These are phyloP conservation scores for Eutolmus rufibarbis DNA, from an alignment of 2,888 invertebrate species.

Conservation along the genomic window DNA sequence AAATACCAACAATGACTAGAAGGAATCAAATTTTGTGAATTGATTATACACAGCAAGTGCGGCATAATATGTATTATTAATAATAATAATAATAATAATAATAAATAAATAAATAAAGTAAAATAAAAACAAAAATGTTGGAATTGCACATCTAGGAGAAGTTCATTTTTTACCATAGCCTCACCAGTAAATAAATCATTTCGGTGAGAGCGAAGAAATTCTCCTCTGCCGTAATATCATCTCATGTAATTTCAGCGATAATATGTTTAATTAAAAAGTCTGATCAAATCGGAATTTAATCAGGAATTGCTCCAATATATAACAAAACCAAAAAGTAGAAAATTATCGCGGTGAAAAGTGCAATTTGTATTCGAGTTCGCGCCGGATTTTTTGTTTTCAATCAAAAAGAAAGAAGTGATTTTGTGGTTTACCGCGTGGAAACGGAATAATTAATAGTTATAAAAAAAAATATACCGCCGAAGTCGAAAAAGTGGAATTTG, in stretches of 20 bases:
- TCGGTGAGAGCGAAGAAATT: neutral
- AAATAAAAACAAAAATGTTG: neutral
- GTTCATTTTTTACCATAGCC: neutral
- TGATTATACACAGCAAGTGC: neutral
- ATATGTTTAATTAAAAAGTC: neutral
- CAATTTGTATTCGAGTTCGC: neutral
- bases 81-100: neutral
- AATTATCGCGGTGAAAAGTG: neutral
- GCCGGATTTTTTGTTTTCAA: neutral
- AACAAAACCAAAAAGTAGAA: neutral
- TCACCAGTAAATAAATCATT: neutral
- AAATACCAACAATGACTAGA: conserved; percentile 22
- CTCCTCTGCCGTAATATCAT: neutral
- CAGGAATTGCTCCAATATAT: conserved; percentile 16
- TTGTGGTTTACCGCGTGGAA: neutral
- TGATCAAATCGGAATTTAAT: conserved; percentile 9
- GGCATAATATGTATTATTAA: neutral
- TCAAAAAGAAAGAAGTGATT: neutral
- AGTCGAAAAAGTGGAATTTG: neutral
- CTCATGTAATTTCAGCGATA: neutral
- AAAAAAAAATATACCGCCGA: neutral
- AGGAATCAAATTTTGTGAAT: conserved; percentile 9
- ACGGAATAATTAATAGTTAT: neutral
- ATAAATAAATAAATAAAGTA: neutral
- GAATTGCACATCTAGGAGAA: conserved; percentile 7